These are phyloP conservation scores for Eospalax fontanierii DNA, from an alignment of 2,797 vertebrate species.

Conservation along the genomic window DNA sequence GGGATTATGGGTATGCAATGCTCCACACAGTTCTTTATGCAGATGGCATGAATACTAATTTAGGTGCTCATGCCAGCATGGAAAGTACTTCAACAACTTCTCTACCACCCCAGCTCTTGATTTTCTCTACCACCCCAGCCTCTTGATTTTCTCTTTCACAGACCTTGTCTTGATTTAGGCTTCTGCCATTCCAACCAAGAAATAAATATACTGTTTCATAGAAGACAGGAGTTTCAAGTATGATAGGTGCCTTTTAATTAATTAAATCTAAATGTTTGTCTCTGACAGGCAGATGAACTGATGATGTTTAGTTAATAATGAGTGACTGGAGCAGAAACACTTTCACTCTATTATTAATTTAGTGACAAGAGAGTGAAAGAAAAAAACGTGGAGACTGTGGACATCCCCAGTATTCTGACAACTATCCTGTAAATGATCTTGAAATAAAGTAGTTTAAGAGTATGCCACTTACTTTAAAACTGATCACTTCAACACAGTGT, in stretches of 20 bases:
- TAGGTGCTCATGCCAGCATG: background rate
- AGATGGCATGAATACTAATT: background rate
- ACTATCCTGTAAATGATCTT: slow-evolving; percentile 80
- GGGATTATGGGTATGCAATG: background rate
- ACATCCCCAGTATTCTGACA: slow-evolving; percentile 83
- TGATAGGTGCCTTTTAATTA: slow-evolving; percentile 61
- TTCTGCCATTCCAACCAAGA: slow-evolving; percentile 36
- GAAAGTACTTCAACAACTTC: background rate
- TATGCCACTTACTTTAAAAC: slow-evolving; percentile 74
- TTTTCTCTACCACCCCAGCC: background rate
- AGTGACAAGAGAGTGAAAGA: slow-evolving; percentile 75
- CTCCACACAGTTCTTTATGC: background rate
- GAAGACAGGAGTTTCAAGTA: background rate
- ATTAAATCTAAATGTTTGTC: slow-evolving; percentile 61
- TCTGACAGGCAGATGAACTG: slow-evolving; percentile 50
- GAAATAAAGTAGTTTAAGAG: slow-evolving; percentile 80
- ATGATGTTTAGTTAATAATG: slow-evolving; percentile 68
- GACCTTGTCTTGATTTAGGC: background rate
- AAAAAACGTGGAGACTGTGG: slow-evolving; percentile 66
- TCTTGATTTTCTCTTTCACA: background rate
- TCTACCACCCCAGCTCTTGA: background rate
- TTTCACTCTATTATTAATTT: slow-evolving; percentile 77
- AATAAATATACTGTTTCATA: background rate
- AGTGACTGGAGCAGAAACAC: slow-evolving; percentile 54
- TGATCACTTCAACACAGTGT: slow-evolving; percentile 81